phyloP scores from a whole-genome alignment of 2,113 vertebrate genomes.

The Tretioscincus oriximinensis region DNA sequence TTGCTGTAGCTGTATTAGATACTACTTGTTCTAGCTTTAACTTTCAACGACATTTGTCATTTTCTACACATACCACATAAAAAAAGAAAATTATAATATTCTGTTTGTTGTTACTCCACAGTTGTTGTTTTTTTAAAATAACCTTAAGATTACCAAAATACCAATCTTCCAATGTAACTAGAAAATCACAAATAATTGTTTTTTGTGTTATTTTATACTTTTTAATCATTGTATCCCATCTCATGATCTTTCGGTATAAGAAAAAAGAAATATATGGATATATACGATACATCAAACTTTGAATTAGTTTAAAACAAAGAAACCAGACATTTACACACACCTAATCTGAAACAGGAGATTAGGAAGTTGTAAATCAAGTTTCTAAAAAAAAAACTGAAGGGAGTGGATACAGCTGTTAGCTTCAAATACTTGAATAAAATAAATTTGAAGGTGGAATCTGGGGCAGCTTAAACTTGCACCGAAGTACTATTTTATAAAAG shows the following conservation, averaged over 20 bases:
- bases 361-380: slow-evolving; percentile 51
- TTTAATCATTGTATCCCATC: no score
- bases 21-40: not conserved
- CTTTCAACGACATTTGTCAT: not conserved
- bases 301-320: slow-evolving; percentile 38
- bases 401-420: slow-evolving; percentile 34
- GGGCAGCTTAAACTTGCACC: slow-evolving; percentile 28
- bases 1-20: not conserved
- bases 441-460: slow-evolving; percentile 33
- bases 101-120: no score
- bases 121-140: no score
- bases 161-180: no score
- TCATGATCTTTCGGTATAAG: no score
- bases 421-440: slow-evolving; percentile 49
- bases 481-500: slow-evolving; percentile 42
- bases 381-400: not conserved
- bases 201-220: no score
- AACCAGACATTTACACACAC: slow-evolving; percentile 7
- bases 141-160: no score
- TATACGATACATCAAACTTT: not conserved
- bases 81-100: no score
- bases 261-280: no score
- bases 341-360: slow-evolving; percentile 62
- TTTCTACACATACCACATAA: no score
- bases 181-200: no score